Base-by-base conservation (phyloP, 2,888 invertebrate genomes). In the Drosophila emarginata region DNA sequence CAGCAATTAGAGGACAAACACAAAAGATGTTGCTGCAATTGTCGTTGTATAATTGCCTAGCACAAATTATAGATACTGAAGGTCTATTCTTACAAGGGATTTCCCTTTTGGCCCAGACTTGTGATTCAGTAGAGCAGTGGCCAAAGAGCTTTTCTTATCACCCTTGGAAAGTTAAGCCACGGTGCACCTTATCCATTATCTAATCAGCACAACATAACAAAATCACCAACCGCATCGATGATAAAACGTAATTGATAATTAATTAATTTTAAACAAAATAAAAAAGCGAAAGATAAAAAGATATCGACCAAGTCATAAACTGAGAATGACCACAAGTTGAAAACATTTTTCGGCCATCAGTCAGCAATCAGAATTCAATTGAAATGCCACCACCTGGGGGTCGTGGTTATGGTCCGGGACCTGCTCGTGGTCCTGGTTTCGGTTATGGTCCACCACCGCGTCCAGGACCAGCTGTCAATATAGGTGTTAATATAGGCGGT, bases 401-500 rank as follows among this genome's bases (percentile, higher is more conserved):
- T 59, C 76, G 72, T 52, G 72, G 66, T 14, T 71, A 67, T 53
- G 71, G 75, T 5, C 68, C 63, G 2, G 74, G 75, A n/a, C 72
- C 68, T 37, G 64, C 57, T 4, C 68, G 64, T 12, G 57, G 67
- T 12, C 76, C 67, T 12, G 74, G 71, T 51, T 52, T 52, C 2
- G 61, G 58, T 39, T 67, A 67, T 61, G 77, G 79, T 6, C 87
- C 79, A 2, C 78, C 79, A 4, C 71, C 72, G 7, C 63, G 63
- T 6, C 59, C 64, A 1, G 67, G 63, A 51, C 69, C 81, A 37
- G 79, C 78, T 72, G 86, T 85, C 2, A 82, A 87, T 66, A 87
- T 84, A 15, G 87, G 79, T 54, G 83, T 85, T 23, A 85, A 85
- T 50, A 78, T 84, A 53, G 82, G 80, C 0, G 76, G 76, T 21